A percentile compares a stretch with the other conserved stretches of the same genome.
Conservation (phyloP, 2,888 invertebrate species). For the Xylocampa areola region DNA sequence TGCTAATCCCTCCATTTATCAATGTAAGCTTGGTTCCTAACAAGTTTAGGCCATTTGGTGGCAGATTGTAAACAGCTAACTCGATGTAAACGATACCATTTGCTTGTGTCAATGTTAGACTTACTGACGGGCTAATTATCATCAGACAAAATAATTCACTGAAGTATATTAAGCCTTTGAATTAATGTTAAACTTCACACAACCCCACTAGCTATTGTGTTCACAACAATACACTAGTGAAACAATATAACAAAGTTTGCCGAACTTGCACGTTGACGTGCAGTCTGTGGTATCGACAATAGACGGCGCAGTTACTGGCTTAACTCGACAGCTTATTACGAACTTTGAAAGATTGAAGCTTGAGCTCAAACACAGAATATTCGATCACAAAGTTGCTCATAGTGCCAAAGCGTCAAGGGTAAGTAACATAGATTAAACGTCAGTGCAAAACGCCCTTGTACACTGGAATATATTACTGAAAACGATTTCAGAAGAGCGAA, state of each 20-base stretch:
- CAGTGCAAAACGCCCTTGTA: too few relatives aligned
- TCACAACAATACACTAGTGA: background rate
- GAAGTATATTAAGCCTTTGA: too few relatives aligned
- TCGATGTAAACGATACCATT: too few relatives aligned
- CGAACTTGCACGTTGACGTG: conserved; percentile 25
- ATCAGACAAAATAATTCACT: too few relatives aligned
- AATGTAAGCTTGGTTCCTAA: too few relatives aligned
- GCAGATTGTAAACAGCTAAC: too few relatives aligned
- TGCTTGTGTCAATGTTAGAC: too few relatives aligned
- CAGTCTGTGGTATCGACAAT: conserved; percentile 27
- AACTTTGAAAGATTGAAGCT: conserved; percentile 38
- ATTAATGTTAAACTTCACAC: conserved; percentile 1
- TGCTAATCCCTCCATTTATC: too few relatives aligned
- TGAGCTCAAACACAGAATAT: conserved; percentile 15
- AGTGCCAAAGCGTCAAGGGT: background rate
- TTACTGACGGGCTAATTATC: too few relatives aligned
- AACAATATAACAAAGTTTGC: conserved; percentile 33
- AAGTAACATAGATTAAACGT: background rate
- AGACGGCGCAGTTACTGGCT: conserved; percentile 19
- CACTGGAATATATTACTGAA: too few relatives aligned
- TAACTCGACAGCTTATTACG: conserved; percentile 13
- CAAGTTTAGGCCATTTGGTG: too few relatives aligned
- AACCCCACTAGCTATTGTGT: background rate
- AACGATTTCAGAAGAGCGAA: too few relatives aligned
- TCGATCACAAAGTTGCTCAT: conserved; percentile 21